Evolutionary conservation across 1,140 invertebrate species (phyloP), one percentile per base, ranked within the genome.

Genomic region (Anagrus nilaparvatae): DNA sequence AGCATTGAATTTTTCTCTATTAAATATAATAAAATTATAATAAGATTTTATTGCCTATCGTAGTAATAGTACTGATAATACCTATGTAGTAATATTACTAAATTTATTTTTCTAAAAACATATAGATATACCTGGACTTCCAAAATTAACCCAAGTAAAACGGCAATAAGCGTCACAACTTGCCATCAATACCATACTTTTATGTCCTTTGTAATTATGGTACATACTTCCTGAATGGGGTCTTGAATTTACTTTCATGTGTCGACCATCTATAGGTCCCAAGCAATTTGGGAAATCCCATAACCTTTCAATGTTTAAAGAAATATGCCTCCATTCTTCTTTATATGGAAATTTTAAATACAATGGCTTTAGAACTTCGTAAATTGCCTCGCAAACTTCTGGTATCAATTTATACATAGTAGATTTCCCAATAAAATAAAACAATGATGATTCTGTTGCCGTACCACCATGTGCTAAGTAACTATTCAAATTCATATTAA

Each of bases 201-300:
- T 69, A 18, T 10, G 28, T 5, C 10, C n/a, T 42, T 43, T 42
- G 14, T 49, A 49, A 30, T 49, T 72, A 21, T 55, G 67, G 52
- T 49, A 69, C 13, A 47, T 29, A 12, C 58, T 57, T 14, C 65
- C 66, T 30, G 54, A 48, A 32, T 53, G 52, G 7, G 40, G 25
- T 3, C 60, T 59, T 17, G 41, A 47, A 24, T 54, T 41, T 23
- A 69, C 62, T 33, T 44, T 25, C 13, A 69, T 48, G 41, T 66
- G 66, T 45, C 67, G 70, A 12, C 65, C 63, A 49, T 70, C 67
- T 12, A 71, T 47, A n/a, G 63, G 58, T 10, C 65, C 65, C 25
- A 60, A 40, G 40, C 65, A 69, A 48, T 66, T 54, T 16, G 64
- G 64, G 44, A 70, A 65, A 28, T 63, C 50, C 58, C 63, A 67